phyloP scores from a whole-genome alignment of 2,888 invertebrate species.

The Rutpela maculata region DNA sequence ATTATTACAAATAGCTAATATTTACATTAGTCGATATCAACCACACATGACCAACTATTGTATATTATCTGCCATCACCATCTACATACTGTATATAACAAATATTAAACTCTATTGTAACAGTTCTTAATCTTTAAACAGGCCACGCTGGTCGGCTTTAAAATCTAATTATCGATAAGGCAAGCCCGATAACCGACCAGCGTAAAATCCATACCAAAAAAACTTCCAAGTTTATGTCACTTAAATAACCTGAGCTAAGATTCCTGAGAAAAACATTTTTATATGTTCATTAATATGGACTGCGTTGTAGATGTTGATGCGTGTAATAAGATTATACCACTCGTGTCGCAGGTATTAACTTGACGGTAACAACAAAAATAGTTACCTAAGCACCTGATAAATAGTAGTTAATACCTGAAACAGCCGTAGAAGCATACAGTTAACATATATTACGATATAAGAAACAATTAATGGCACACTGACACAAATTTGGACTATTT shows the following conservation, averaged over 20 bases:
- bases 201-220: constrained; percentile 36
- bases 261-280: constrained; percentile 72
- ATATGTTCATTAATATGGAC: constrained; percentile 37
- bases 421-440: constrained; percentile 52
- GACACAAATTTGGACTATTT: constrained; percentile 68
- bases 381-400: constrained; percentile 54
- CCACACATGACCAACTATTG: constrained; percentile 55
- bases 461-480: constrained; percentile 73
- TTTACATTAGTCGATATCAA: constrained; percentile 41
- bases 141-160: constrained; percentile 34
- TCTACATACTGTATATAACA: constrained; percentile 59
- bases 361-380: constrained; percentile 50
- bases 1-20: constrained; percentile 42
- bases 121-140: constrained; percentile 48
- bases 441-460: constrained; percentile 44
- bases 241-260: constrained; percentile 71
- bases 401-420: constrained; percentile 54
- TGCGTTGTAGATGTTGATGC: constrained; percentile 64
- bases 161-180: constrained; percentile 32
- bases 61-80: constrained; percentile 57
- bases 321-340: constrained; percentile 50
- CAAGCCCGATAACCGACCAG: constrained; percentile 23
- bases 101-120: constrained; percentile 55
- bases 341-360: constrained; percentile 53
- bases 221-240: constrained; percentile 37